Percentiles rank a stretch among this genome's conserved stretches.
These are phyloP conservation scores for Coelinius sp. DNA, from an alignment of 2,888 invertebrate species.

Conservation along the genomic window DNA sequence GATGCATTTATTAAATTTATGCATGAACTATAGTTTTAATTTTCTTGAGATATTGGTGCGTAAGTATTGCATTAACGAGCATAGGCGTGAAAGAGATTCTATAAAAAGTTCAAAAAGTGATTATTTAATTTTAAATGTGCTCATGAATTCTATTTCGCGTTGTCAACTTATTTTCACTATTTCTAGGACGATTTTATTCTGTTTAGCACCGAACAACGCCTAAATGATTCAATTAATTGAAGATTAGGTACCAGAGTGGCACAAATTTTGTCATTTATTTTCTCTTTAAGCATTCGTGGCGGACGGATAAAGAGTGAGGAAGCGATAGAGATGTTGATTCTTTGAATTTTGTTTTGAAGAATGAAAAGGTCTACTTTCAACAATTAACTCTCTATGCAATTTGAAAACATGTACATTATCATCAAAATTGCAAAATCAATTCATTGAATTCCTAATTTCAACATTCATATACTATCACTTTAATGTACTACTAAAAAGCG, in stretches of 20 bases:
- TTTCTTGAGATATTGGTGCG: slow-evolving; percentile 14
- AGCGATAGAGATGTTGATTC: not conserved
- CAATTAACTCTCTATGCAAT: slow-evolving; percentile 1
- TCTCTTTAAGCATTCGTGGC: slow-evolving; percentile 39
- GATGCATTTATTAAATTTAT: slow-evolving; percentile 46
- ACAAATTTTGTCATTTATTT: slow-evolving; percentile 12
- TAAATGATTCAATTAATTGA: not conserved
- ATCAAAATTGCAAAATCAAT: not conserved
- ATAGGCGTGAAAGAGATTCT: slow-evolving; percentile 40
- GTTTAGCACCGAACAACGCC: not conserved
- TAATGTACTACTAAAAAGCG: not conserved
- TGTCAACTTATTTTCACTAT: slow-evolving; percentile 5
- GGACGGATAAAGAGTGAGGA: slow-evolving; percentile 55
- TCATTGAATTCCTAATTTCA: not conserved
- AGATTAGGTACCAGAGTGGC: not conserved
- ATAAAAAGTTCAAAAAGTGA: slow-evolving; percentile 16
- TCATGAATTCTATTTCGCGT: not conserved
- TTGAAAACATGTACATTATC: not conserved
- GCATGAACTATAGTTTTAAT: slow-evolving; percentile 36
- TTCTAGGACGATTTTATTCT: not conserved
- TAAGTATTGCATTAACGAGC: slow-evolving; percentile 33
- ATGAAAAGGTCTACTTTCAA: slow-evolving; percentile 23
- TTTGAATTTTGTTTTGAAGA: slow-evolving; percentile 29
- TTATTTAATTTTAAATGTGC: slow-evolving; percentile 5
- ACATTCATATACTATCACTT: not conserved